Conservation (phyloP, 92 coral and sea anemone species). For the Phymanthus crucifer region DNA sequence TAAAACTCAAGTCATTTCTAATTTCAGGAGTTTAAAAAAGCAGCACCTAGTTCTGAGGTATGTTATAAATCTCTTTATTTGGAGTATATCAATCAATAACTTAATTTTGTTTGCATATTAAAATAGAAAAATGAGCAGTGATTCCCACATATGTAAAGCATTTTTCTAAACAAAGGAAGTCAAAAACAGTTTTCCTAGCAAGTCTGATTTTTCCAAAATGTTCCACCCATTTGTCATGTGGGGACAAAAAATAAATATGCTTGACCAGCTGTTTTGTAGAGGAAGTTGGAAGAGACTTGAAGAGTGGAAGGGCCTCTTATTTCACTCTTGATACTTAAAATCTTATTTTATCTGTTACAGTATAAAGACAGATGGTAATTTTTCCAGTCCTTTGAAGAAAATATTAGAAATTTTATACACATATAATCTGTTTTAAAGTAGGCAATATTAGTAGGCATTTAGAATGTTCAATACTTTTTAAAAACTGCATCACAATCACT, state of each 20-base stretch:
- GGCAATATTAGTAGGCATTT: too few relatives aligned
- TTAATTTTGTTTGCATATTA: too few relatives aligned
- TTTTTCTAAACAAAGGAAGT: too few relatives aligned
- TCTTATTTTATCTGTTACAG: not conserved
- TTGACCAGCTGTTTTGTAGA: not conserved
- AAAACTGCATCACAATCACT: too few relatives aligned
- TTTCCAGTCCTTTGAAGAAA: not conserved
- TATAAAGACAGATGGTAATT: not conserved
- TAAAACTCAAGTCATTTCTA: too few relatives aligned
- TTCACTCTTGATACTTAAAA: not conserved
- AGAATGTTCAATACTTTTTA: too few relatives aligned
- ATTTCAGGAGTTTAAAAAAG: conserved; percentile 83
- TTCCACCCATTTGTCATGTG: too few relatives aligned
- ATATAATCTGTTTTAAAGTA: too few relatives aligned
- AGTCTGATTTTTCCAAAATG: too few relatives aligned
- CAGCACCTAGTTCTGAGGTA: conserved; percentile 57
- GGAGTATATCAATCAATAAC: not conserved
- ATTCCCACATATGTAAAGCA: too few relatives aligned
- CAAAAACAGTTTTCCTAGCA: too few relatives aligned
- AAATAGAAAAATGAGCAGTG: too few relatives aligned
- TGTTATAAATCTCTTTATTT: not conserved
- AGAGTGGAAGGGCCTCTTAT: not conserved
- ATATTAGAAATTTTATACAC: not conserved
- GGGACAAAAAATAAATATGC: not conserved
- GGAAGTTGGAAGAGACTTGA: not conserved